Conservation (phyloP, 2,113 vertebrate genomes). For the Sylvia atricapilla region DNA sequence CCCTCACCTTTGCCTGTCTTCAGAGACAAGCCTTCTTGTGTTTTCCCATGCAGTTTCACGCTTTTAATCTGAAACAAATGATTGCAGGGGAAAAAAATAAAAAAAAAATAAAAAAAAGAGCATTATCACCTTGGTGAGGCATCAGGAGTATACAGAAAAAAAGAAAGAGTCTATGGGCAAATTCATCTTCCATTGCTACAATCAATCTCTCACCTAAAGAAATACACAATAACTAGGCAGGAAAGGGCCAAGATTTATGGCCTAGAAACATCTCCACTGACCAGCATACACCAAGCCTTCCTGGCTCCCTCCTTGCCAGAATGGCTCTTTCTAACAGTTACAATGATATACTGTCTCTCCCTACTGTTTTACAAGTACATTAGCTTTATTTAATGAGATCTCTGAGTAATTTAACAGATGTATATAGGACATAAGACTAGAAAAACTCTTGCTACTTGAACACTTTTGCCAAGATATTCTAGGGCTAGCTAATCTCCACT, state of each 20-base stretch:
- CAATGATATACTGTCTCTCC: constrained; percentile 95
- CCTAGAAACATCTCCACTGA: constrained; percentile 94
- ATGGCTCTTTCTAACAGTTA: constrained; percentile 88
- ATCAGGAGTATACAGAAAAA: constrained; percentile 72
- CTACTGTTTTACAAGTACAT: constrained; percentile 99
- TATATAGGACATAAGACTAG: constrained; percentile 86
- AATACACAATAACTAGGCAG: constrained; percentile 99
- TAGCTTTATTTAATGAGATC: constrained; percentile 99
- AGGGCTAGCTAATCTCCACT: constrained; percentile 61
- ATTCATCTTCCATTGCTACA: constrained; percentile 97
- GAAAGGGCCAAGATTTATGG: constrained; percentile 99
- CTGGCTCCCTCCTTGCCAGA: constrained; percentile 81
- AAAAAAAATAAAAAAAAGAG: not conserved
- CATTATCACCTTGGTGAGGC: constrained; percentile 79
- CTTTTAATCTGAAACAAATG: constrained; percentile 96
- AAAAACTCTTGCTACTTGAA: constrained; percentile 79
- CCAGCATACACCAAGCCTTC: constrained; percentile 92
- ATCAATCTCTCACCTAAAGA: constrained; percentile 99
- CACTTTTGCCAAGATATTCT: constrained; percentile 76
- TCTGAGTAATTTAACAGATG: constrained; percentile 93
- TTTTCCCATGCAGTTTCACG: constrained; percentile 74
- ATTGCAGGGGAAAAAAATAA: constrained; percentile 50
- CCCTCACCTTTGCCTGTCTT: constrained; percentile 57
- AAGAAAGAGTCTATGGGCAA: constrained; percentile 90
- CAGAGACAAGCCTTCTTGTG: constrained; percentile 47